Base-by-base conservation (phyloP, 1,140 invertebrate genomes). In the Lordiphosa mommai region DNA sequence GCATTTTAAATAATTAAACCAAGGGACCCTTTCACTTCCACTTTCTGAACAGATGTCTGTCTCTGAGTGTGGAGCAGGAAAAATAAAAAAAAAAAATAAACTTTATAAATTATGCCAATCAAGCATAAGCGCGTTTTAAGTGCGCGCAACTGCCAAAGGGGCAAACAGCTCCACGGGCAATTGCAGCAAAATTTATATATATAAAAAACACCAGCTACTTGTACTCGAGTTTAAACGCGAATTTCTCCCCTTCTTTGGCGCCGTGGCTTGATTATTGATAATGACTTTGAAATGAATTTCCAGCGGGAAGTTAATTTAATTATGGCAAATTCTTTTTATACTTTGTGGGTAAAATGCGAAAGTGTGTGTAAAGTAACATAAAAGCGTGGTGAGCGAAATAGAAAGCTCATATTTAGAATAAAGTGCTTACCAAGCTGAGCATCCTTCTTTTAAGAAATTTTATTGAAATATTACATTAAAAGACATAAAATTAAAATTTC, bases 101-200 rank as follows among this genome's bases (percentile, higher is more conserved):
- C 57, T 76, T 80, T 72, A 72, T 77, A 82, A 82, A 82, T 82
- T 82, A 84, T 84, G 77, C 63, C 77, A 82, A 84, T 82, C 76
- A 82, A 72, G 63, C 80, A 84, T 82, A 80, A 80, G 77, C 76
- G 77, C 72, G 72, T 84, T 84, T 84, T 84, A 82, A 82, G 72
- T 82, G 72, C 77, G 72, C 63, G n/a, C 58, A 82, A 65, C 67
- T 76, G 69, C 40, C 61, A 53, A 55, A 58, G 77, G 77, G 71
- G 41, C 30, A 43, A 37, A n/a, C n/a, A n/a, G n/a, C n/a, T n/a
- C n/a, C n/a, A n/a, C n/a, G 38, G 47, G 43, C 34, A 23, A 33
- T 48, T 32, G 43, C 20, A n/a, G n/a, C n/a, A n/a, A n/a, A n/a
- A n/a, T n/a, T n/a, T n/a, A n/a, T n/a, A n/a, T n/a, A n/a, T n/a